Base-by-base conservation (phyloP, 2,113 vertebrate genomes). In the Perognathus longimembris region DNA sequence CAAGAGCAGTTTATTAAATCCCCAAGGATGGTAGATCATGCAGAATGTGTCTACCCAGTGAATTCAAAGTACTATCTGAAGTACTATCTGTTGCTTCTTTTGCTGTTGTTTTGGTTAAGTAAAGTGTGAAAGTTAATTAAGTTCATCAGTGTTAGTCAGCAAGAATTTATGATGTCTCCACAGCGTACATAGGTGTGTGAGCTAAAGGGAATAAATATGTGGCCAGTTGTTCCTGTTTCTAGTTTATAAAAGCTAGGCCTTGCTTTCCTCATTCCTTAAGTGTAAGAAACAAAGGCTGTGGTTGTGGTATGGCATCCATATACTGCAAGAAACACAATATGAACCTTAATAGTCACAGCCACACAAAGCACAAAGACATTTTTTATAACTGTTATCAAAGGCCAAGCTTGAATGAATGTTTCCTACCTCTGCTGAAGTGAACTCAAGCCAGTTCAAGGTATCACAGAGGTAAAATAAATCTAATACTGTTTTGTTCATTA, bases 1-100 rank as follows among this genome's bases (percentile, higher is more conserved):
- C 86, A 94, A 75, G 85, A 85, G 80, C 70, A 95, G 38, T 94
- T 96, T 82, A 54, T 3, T 54, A 96, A 94, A 89, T 92, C 84
- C 63, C 74, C 18, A 50, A 88, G 71, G 57, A 95, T 40, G 61
- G 63, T 24, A 92, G 78, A 67, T 92, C 74, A 91, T 77, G 75
- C 36, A 7, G 17, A 40, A n/a, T 28, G 14, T 1, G 1, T 93
- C 81, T 83, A 82, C 73, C 20, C 78, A 74, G 67, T 85, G 66
- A 92, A 76, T 54, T 92, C 85, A 83, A 94, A 89, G 81, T 57
- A 69, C 30, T 42, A 54, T 54, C 7, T 38, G 80, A 67, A 54
- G 50, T 54, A 54, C 50, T 54, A 45, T 30, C 26, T 74, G 84
- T 42, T 84, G 45, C 12, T 74, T 64, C 30, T 93, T 75, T 64